A percentile compares a stretch with the other conserved stretches of the same genome.
phyloP scores from a whole-genome alignment of 1,140 invertebrate species.

The Bombyx mori region DNA sequence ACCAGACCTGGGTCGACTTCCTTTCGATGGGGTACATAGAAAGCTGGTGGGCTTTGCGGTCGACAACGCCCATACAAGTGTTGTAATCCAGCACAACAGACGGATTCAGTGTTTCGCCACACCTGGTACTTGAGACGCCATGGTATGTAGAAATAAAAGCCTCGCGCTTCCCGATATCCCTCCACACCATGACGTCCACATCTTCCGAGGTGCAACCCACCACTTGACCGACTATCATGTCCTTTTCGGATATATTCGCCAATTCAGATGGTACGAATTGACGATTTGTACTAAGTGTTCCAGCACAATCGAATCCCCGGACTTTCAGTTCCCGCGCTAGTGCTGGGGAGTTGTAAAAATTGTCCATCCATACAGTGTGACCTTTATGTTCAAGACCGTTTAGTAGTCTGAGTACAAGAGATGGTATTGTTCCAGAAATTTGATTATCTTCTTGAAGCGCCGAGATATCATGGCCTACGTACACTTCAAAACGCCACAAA shows the following conservation, averaged over 20 bases:
- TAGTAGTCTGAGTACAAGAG: no score
- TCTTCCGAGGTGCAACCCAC: conserved; percentile 11
- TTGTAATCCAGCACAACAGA: conserved; percentile 8
- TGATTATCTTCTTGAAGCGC: conserved; percentile 10
- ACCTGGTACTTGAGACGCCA: background rate
- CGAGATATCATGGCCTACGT: background rate
- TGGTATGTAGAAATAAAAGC: conserved; percentile 12
- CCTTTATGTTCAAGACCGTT: conserved; percentile 20
- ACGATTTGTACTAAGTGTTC: conserved; percentile 17
- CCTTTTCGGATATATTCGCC: conserved; percentile 4
- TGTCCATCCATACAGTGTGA: conserved; percentile 21
- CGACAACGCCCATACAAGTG: conserved; percentile 9
- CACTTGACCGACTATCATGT: conserved; percentile 5
- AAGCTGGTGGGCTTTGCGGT: conserved; percentile 9
- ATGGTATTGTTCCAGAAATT: conserved; percentile 15
- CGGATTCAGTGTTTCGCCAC: background rate
- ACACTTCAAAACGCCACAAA: background rate
- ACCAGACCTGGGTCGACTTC: background rate
- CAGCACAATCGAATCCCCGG: no score
- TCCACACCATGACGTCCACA: conserved; percentile 3
- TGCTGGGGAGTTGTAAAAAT: no score
- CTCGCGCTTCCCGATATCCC: conserved; percentile 6
- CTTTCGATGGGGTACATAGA: conserved; percentile 5
- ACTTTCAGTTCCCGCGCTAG: no score
- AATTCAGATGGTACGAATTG: conserved; percentile 21